Percentiles rank a stretch among this genome's conserved stretches.
phyloP scores from a whole-genome alignment of 2,797 vertebrate genomes.

The Oryzias dopingdopingensis region DNA sequence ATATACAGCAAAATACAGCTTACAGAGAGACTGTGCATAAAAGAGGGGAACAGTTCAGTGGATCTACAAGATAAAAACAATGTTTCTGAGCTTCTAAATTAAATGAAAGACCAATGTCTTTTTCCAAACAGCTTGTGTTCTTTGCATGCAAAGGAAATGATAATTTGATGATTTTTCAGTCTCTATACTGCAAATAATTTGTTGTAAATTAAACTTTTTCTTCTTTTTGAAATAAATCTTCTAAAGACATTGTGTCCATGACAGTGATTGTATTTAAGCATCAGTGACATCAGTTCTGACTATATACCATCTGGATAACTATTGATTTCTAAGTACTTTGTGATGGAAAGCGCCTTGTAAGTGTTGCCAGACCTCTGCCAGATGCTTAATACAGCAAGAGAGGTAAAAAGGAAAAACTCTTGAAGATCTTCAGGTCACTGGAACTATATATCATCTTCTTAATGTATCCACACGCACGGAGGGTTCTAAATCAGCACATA shows the following conservation, averaged over 20 bases:
- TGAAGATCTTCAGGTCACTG: conserved; percentile 15
- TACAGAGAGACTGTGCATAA: too few species aligned
- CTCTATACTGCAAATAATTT: too few species aligned
- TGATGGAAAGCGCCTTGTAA: not conserved
- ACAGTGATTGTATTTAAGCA: not conserved
- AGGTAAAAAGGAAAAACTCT: conserved; percentile 10
- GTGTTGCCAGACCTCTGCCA: not conserved
- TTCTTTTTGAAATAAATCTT: not conserved
- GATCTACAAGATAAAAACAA: too few species aligned
- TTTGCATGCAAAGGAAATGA: too few species aligned
- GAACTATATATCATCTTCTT: conserved; percentile 37
- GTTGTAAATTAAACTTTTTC: too few species aligned
- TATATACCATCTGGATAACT: conserved; percentile 1
- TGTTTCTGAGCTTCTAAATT: too few species aligned
- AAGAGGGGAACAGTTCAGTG: too few species aligned
- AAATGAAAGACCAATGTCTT: too few species aligned
- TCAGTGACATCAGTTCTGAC: not conserved
- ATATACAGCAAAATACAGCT: too few species aligned
- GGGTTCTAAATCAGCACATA: conserved; percentile 33
- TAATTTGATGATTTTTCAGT: too few species aligned
- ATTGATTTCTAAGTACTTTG: conserved; percentile 3
- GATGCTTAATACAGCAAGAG: not conserved
- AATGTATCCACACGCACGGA: conserved; percentile 38
- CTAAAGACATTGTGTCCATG: not conserved
- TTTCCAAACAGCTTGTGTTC: too few species aligned